Percentiles rank a stretch among this genome's conserved stretches.
These are phyloP conservation scores for Microctonus aethiopoides DNA, from an alignment of 2,888 invertebrate genomes.

Conservation along the genomic window DNA sequence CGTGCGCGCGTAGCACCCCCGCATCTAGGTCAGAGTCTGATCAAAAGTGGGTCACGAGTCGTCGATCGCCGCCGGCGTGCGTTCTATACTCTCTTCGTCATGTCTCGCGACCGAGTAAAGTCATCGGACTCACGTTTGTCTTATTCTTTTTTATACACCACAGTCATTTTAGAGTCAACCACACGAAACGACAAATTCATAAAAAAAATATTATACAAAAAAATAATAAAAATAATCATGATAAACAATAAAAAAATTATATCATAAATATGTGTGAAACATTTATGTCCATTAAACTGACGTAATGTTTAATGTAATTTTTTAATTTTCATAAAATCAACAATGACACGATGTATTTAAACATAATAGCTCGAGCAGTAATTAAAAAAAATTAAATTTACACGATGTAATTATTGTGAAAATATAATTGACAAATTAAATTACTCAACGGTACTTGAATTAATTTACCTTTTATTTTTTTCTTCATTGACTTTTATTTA, in stretches of 20 bases:
- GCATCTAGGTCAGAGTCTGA: constrained; percentile 59
- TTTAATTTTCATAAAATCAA: neutral
- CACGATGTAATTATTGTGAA: neutral
- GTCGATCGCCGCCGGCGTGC: constrained; percentile 54
- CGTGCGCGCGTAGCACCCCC: constrained; percentile 54
- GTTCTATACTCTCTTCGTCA: constrained; percentile 39
- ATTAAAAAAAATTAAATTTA: neutral
- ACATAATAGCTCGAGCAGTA: neutral
- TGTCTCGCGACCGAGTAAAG: constrained; percentile 47
- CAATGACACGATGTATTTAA: neutral
- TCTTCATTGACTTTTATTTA: neutral
- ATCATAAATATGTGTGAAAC: too few relatives aligned
- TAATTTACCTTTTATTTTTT: neutral
- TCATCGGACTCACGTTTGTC: constrained; percentile 7
- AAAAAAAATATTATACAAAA: too few relatives aligned
- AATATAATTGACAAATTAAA: neutral
- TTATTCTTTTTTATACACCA: neutral
- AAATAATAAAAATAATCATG: too few relatives aligned
- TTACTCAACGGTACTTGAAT: neutral
- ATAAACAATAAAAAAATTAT: neutral
- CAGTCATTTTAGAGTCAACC: constrained; percentile 3
- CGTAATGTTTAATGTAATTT: neutral
- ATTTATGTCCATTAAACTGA: neutral
- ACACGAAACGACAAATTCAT: too few relatives aligned
- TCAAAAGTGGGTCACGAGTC: constrained; percentile 62